Percentiles rank a stretch among this genome's conserved stretches.
phyloP scores from a whole-genome alignment of 2,113 vertebrate genomes.

The Hippolais icterina region DNA sequence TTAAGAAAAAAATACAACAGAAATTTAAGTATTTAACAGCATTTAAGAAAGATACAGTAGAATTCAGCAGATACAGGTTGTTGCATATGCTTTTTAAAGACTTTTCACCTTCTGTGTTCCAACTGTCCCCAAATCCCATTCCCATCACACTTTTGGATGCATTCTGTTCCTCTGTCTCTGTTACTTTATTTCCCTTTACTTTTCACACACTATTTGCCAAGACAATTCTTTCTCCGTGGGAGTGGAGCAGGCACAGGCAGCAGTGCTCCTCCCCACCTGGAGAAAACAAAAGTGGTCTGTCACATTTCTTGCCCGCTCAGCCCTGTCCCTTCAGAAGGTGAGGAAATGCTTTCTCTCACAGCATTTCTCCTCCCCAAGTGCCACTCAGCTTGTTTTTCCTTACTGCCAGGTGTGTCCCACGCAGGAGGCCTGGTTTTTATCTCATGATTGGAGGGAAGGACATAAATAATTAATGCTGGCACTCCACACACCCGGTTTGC shows the following conservation, averaged over 20 bases:
- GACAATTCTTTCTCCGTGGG: neutral
- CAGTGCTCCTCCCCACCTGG: neutral
- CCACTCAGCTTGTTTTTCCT: neutral
- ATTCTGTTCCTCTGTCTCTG: neutral
- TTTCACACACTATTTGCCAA: neutral
- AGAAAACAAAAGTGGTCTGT: neutral
- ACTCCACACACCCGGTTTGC: neutral
- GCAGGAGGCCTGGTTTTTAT: neutral
- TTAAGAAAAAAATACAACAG: neutral
- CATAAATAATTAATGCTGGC: neutral
- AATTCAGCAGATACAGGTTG: neutral
- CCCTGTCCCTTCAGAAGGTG: neutral
- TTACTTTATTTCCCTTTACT: neutral
- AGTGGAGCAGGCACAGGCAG: neutral
- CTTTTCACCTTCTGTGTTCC: neutral
- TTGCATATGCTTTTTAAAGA: neutral
- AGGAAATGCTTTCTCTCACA: neutral
- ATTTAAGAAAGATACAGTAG: neutral
- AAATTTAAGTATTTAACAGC: neutral
- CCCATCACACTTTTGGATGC: neutral
- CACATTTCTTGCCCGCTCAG: accelerated
- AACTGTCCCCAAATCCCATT: neutral
- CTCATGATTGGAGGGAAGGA: neutral
- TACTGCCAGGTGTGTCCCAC: neutral
- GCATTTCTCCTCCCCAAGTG: neutral